Conservation (phyloP, 2,113 vertebrate species). For the Ailurus styani region DNA sequence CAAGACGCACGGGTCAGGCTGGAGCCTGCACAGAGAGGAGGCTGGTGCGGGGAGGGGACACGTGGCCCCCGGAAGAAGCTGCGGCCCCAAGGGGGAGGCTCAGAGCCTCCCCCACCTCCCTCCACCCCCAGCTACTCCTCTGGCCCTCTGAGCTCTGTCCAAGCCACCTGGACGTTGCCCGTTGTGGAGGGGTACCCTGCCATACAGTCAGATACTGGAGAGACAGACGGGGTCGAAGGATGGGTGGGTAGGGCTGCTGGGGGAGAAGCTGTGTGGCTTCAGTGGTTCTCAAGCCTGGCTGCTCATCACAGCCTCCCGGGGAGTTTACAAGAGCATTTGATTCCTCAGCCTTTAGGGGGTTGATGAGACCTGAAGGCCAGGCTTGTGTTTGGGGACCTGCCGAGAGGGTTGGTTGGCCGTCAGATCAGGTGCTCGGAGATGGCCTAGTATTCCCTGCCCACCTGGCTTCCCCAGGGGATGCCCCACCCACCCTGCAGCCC, state of each 20-base stretch:
- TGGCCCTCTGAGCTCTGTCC: not conserved
- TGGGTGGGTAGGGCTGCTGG: rapidly evolving
- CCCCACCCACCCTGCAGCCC: not conserved
- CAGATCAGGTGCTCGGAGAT: too few species aligned
- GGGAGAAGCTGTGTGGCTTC: rapidly evolving
- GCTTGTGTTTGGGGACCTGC: not conserved
- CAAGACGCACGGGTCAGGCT: not conserved
- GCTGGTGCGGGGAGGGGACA: not conserved
- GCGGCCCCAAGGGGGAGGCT: not conserved
- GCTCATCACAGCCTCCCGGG: too few species aligned
- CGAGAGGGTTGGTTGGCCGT: rapidly evolving
- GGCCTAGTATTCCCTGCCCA: too few species aligned
- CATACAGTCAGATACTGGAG: not conserved
- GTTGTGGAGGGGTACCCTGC: not conserved
- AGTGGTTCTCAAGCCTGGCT: not conserved
- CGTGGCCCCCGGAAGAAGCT: not conserved
- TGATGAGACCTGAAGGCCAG: rapidly evolving
- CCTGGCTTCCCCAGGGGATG: not conserved
- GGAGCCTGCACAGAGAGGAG: not conserved
- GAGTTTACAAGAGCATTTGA: rapidly evolving
- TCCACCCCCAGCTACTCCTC: too few species aligned
- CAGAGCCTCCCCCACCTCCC: too few species aligned
- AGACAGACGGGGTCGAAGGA: not conserved
- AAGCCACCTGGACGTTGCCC: not conserved
- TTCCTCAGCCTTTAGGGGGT: not conserved